A percentile compares a stretch with the other conserved stretches of the same genome.
phyloP scores from a whole-genome alignment of 2,797 vertebrate species.

The Scleropages formosus region DNA sequence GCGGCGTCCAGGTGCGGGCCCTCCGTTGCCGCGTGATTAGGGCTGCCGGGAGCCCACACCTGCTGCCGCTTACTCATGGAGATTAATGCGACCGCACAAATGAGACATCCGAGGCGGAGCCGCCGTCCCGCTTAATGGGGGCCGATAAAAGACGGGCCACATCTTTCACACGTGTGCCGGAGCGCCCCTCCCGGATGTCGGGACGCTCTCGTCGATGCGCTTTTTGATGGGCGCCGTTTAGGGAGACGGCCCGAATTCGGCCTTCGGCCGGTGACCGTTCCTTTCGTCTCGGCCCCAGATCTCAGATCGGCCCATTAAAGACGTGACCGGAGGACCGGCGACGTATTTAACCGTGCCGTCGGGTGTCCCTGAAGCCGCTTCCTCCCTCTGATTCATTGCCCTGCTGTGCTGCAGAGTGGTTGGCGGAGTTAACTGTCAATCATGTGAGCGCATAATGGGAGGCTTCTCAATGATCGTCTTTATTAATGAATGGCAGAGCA shows the following conservation, averaged over 20 bases:
- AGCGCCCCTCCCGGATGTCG: constrained; percentile 56
- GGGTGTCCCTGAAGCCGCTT: constrained; percentile 18
- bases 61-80: constrained; percentile 74
- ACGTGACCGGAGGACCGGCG: neutral
- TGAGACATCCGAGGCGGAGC: constrained; percentile 48
- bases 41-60: constrained; percentile 73
- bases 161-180: constrained; percentile 58
- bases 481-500: neutral
- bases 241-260: constrained; percentile 38
- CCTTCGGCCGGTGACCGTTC: too few relatives aligned
- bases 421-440: constrained; percentile 46
- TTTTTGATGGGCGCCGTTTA: constrained; percentile 51
- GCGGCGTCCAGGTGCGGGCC: constrained; percentile 69
- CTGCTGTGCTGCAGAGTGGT: constrained; percentile 35
- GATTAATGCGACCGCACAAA: constrained; percentile 70
- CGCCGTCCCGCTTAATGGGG: constrained; percentile 69
- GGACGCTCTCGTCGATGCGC: constrained; percentile 53
- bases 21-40: constrained; percentile 72
- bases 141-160: constrained; percentile 78
- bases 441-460: constrained; percentile 32
- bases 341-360: neutral
- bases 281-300: too few relatives aligned
- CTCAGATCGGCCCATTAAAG: neutral
- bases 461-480: neutral
- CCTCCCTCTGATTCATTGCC: constrained; percentile 25